phyloP scores from a whole-genome alignment of 2,113 vertebrate genomes.

The Spea multiplicata region DNA sequence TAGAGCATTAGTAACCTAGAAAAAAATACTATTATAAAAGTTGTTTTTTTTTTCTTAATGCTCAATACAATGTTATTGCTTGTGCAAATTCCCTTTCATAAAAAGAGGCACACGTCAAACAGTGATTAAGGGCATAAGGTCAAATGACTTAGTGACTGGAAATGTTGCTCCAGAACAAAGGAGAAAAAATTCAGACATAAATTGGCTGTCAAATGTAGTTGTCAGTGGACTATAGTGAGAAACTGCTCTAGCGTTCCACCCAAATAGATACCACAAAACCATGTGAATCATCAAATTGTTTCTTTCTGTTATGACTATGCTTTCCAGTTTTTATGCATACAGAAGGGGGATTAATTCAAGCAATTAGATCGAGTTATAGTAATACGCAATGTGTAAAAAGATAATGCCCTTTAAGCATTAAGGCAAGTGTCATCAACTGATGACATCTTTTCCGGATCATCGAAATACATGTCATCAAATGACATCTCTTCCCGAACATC shows the following conservation, averaged over 20 bases:
- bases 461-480: neutral
- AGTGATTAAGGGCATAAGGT: slow-evolving; percentile 8
- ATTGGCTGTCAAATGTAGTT: neutral
- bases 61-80: neutral
- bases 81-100: neutral
- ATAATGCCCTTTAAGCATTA: neutral
- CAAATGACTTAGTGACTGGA: slow-evolving; percentile 30
- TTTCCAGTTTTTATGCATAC: neutral
- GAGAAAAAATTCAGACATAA: neutral
- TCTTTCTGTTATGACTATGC: neutral
- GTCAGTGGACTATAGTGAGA: neutral
- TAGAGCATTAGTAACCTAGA: too few species aligned
- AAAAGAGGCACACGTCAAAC: neutral
- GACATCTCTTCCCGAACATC: neutral
- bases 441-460: neutral
- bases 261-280: neutral
- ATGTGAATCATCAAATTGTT: neutral
- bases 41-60: neutral
- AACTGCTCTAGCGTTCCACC: neutral
- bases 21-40: too few species aligned
- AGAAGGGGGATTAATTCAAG: neutral
- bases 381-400: neutral
- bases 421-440: neutral
- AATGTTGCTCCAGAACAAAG: slow-evolving; percentile 22
- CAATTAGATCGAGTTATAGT: neutral